These are phyloP conservation scores for Tetramorium simillimum DNA, from an alignment of 1,140 invertebrate genomes.

Conservation along the genomic window DNA sequence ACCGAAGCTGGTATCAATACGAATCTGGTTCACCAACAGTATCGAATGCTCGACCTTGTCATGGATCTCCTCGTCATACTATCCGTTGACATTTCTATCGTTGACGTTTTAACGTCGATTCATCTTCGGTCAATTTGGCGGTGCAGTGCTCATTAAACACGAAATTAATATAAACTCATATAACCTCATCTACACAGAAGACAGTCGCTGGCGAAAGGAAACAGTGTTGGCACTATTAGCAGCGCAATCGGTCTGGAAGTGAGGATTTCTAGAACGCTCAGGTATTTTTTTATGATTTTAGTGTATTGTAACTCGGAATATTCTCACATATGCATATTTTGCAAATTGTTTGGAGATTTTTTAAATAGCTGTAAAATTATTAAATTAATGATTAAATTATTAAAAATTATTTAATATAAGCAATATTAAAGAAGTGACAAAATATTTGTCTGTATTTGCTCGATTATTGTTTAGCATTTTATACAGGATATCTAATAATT, in stretches of 20 bases:
- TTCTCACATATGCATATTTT: not conserved
- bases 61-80: not conserved
- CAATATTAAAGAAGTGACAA: not conserved
- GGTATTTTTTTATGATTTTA: not conserved
- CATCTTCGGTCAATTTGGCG: not conserved
- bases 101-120: not conserved
- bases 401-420: not conserved
- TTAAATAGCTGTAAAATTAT: not conserved
- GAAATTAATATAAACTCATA: not conserved
- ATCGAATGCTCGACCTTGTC: not conserved
- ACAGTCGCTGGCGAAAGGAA: not conserved
- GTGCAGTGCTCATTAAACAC: not conserved
- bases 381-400: not conserved
- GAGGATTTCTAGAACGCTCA: not conserved
- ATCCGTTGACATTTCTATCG: no score
- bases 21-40: not conserved
- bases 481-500: not conserved
- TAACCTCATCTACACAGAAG: not conserved
- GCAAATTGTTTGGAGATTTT: not conserved
- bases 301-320: not conserved
- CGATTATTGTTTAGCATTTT: not conserved
- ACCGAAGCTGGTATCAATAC: not conserved
- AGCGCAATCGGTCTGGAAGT: not conserved
- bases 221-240: not conserved
- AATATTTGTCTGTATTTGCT: not conserved